Base-by-base conservation (phyloP, 2,797 vertebrate species). In the Bradypodion pumilum region DNA sequence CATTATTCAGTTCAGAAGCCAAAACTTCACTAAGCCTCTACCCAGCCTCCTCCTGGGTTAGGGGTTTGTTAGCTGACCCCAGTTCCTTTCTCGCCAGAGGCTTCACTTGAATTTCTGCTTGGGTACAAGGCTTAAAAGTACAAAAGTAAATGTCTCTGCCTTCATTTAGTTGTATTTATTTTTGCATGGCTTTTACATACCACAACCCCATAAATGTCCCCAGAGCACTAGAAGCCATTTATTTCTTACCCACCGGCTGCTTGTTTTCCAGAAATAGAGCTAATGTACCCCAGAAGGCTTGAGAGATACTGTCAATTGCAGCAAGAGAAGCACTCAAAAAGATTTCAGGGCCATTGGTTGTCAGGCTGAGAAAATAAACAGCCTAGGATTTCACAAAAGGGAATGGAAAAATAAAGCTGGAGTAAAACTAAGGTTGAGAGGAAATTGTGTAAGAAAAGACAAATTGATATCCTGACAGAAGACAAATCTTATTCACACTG, bases 161-260 rank as follows among this genome's bases (percentile, higher is more conserved):
- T 90, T 89, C 87, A 90, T 89, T 92, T 92, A 90, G 63, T 40
- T 80, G 25, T 82, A 92, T 93, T 95, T 93, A 84, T 91, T 94
- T 56, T 94, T 92, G 80, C 75, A 86, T 69, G 82, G 77, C 16
- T 52, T 91, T 49, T 60, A 66, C 78, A 23, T 35, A 82, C 75
- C 86, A 56, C 80, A 88, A 73, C 35, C 85, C n/a, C 63, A 73
- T 25, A 88, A 82, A 87, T 60, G 72, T 92, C 82, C 90, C 89
- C 77, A 90, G 92, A 93, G 90, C 37, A 80, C 84, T 75, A 80
- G 89, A 91, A 87, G 59, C 46, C 84, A 93, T 94, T 92, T 90
- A 90, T 92, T 92, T 93, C 88, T 85, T 87, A 74, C 88, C 87
- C 89, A 56, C 74, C 89, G 88, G 82, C 87, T 93, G 85, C 85